Base-by-base conservation (phyloP, 1,140 invertebrate genomes). In the Drosophila kikkawai region DNA sequence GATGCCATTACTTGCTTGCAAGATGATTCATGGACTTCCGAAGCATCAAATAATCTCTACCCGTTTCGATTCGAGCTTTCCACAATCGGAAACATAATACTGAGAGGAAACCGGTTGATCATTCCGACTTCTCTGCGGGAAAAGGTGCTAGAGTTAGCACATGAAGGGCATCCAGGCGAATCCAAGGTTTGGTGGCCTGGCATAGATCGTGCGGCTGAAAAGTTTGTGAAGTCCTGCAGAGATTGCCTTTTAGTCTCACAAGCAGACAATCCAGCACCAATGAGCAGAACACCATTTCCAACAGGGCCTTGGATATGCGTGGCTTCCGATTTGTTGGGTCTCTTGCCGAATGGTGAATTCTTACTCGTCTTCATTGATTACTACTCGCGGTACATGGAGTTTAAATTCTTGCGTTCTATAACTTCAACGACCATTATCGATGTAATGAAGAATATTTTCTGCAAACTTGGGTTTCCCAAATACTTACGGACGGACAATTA, bases 401-500 rank as follows among this genome's bases (percentile, higher is more conserved):
- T 58, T 32, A 67, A 55, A 47, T 56, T 68, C 32, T 7, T 53
- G 15, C 48, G 41, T 7, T 41, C 45, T 9, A 68, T 68, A 19
- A 50, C 65, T 29, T 74, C 70, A 39, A n/a, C 45, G 32, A 41
- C 53, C 7, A 65, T 74, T 42, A 75, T 63, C 26, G 59, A 56
- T 17, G 36, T 15, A 50, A 65, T 55, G 32, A 45, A 77, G 26
- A 51, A 80, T 51, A 80, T 80, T 53, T 69, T 77, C 48, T 57
- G 41, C n/a, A 41, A 53, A 44, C 45, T 75, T 12, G 67, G 78
- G 22, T 59, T 45, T 42, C 67, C 77, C 15, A 64, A 79, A 57
- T 56, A 42, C 26, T 29, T 69, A 51, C 55, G 19, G 32, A 58
- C 69, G 13, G 70, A 79, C 55, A 79, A 75, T 19, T 66, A 51